A percentile compares a stretch with the other conserved stretches of the same genome.
phyloP scores from a whole-genome alignment of 2,113 vertebrate genomes.

The Empidonax alnorum region DNA sequence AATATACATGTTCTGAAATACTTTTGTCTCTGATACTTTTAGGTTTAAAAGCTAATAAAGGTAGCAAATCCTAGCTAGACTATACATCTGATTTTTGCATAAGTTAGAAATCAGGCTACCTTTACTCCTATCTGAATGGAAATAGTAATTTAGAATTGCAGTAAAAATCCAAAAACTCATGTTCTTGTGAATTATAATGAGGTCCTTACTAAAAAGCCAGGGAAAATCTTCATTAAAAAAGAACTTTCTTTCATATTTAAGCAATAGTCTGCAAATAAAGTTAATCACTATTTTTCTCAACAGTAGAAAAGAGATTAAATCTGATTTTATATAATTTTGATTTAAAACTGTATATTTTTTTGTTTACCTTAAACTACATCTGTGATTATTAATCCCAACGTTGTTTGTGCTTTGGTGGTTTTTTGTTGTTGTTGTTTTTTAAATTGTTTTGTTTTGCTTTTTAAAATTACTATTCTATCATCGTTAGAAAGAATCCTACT shows the following conservation, averaged over 20 bases:
- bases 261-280: background rate
- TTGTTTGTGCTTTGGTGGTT: fast-evolving
- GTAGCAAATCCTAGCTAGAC: background rate
- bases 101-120: background rate
- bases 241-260: background rate
- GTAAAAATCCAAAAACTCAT: background rate
- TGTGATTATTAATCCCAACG: background rate
- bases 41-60: background rate
- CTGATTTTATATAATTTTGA: background rate
- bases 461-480: background rate
- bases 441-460: background rate
- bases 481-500: background rate
- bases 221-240: background rate
- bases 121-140: background rate
- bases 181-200: background rate
- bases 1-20: background rate
- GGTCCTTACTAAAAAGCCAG: background rate
- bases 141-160: background rate
- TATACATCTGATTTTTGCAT: background rate
- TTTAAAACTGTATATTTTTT: background rate
- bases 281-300: background rate
- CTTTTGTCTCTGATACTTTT: background rate
- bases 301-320: background rate
- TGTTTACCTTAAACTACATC: background rate
- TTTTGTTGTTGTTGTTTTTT: background rate